Conservation (phyloP, 2,888 invertebrate species). For the Limnephilus marmoratus region DNA sequence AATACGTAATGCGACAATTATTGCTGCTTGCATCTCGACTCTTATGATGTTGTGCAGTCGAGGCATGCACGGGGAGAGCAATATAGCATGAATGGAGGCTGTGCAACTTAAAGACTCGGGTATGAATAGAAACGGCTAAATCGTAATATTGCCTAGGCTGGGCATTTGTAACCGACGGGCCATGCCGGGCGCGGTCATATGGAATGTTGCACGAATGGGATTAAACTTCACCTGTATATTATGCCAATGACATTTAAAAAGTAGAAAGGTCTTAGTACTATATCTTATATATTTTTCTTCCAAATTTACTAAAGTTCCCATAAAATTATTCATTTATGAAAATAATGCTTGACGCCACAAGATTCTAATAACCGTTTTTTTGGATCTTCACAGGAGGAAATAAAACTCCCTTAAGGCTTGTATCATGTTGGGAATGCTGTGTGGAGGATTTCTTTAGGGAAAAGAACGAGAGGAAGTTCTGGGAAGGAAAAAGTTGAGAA, state of each 20-base stretch:
- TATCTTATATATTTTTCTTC: not conserved
- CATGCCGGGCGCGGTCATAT: not conserved
- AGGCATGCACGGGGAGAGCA: constrained; percentile 10
- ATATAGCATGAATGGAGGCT: constrained; percentile 29
- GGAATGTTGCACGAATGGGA: not conserved
- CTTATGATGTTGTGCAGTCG: constrained; percentile 21
- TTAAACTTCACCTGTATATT: not conserved
- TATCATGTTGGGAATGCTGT: no score
- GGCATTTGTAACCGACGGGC: not conserved
- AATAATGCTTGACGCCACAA: no score
- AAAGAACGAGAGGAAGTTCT: no score
- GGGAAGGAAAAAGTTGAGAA: no score
- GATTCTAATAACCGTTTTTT: no score
- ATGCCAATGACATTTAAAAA: no score
- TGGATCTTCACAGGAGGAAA: no score
- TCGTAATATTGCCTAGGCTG: not conserved
- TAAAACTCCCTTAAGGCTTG: no score
- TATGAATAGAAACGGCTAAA: not conserved
- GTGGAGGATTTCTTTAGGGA: no score
- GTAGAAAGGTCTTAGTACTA: no score
- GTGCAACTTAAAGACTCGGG: not conserved
- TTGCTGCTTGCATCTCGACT: constrained; percentile 23
- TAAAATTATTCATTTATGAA: no score
- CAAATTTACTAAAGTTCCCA: not conserved
- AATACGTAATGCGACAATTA: constrained; percentile 47